Evolutionary conservation across 2,113 vertebrate species (phyloP).

Genomic region (Centropus unirufus): DNA sequence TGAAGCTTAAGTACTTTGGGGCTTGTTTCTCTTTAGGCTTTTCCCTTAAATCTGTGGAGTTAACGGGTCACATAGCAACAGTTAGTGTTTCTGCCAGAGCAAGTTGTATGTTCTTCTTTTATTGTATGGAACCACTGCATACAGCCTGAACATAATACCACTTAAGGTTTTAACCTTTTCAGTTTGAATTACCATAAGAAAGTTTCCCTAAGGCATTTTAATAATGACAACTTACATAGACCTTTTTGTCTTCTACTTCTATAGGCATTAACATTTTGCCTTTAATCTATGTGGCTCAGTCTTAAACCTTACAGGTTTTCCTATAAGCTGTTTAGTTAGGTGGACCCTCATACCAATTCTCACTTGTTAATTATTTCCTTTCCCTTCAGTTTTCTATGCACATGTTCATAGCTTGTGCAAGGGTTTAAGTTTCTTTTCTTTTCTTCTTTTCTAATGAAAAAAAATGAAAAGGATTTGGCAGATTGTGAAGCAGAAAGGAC

Average conservation of each 20-base stretch:
- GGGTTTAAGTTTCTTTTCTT: conserved; percentile 42
- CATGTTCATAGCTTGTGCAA: conserved; percentile 34
- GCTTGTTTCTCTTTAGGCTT: conserved; percentile 58
- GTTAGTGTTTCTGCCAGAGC: conserved; percentile 35
- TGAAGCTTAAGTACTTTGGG: conserved; percentile 48
- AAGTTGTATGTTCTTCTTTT: conserved; percentile 26
- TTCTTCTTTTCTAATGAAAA: conserved; percentile 14
- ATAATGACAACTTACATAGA: conserved; percentile 66
- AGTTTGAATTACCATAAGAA: conserved; percentile 67
- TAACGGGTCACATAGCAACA: conserved; percentile 40
- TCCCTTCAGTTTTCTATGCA: conserved; percentile 29
- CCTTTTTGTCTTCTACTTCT: conserved; percentile 65
- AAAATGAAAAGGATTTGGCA: conserved; percentile 39
- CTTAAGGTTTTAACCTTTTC: conserved; percentile 70
- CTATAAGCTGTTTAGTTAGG: conserved; percentile 64
- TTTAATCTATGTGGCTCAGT: conserved; percentile 52
- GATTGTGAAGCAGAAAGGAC: conserved; percentile 38
- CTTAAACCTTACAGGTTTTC: conserved; percentile 62
- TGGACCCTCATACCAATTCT: conserved; percentile 41
- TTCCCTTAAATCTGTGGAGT: conserved; percentile 27
- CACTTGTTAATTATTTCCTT: conserved; percentile 62
- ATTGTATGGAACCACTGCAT: conserved; percentile 2
- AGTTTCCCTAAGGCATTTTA: conserved; percentile 62
- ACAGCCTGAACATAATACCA: conserved; percentile 34
- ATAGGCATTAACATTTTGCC: conserved; percentile 61